Base-by-base conservation (phyloP, 2,888 invertebrate species). In the Odontocolon sp. region DNA sequence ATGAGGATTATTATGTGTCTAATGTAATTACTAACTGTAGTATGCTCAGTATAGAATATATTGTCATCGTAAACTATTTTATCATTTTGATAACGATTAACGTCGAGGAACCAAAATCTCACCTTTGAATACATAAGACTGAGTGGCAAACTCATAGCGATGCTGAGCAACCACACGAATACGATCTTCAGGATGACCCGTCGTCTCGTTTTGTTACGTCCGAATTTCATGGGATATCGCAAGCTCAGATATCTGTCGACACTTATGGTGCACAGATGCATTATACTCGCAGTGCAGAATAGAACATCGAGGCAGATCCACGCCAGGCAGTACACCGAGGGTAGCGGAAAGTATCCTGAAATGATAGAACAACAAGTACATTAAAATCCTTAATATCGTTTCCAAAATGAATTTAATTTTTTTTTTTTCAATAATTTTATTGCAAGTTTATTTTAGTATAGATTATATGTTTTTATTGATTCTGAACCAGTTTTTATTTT, bases 301-400 rank as follows among this genome's bases (percentile, higher is more conserved):
- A 99, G 92, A 1, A 99, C 98, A 91, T 99, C 99, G 87, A 98
- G 93, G 85, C 97, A 97, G 82, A 98, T 97, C 98, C 98, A 99
- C 63, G 95, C 95, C 82, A 99, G 94, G 90, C 98, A 98, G 91
- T 96, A 96, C 59, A 95, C 94, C 2, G 96, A 94, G 4, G 96
- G 94, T 63, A 96, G 90, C 0, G 96, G 96, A 86, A 96, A 96
- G 88, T 95, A 94, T 54, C 96, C 96, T 96, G 93, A 40, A 92
- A 92, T 80, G 79, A 85, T 86, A 81, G 75, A 45, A 42, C 1
- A 56, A 18, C n/a, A 28, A 6, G 6, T 50, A n/a, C 14, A 14
- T 40, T 11, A 40, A 6, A 40, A 16, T 40, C 18, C 16, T 9
- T 31, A n/a, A 52, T 50, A n/a, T 8, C 14, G 23, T 18, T 31